A percentile compares a stretch with the other conserved stretches of the same genome.
Evolutionary conservation across 2,888 invertebrate genomes (phyloP).

Genomic region (Phaonia tiefii): DNA sequence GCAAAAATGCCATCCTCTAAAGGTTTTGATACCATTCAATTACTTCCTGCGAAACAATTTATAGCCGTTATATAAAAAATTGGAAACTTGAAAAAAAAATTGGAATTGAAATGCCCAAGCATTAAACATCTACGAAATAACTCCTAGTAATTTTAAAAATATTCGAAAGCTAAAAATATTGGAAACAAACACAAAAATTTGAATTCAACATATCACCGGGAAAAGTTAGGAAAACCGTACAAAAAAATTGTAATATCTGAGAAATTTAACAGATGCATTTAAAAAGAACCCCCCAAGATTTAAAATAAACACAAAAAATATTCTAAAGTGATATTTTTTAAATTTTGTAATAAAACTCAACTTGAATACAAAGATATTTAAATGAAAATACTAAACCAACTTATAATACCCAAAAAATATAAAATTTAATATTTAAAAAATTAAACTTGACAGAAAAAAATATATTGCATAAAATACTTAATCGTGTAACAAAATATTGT

Average conservation of each 20-base stretch:
- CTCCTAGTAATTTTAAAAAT: too few relatives aligned
- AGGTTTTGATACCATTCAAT: too few relatives aligned
- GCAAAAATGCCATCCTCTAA: too few relatives aligned
- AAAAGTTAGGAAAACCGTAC: neutral
- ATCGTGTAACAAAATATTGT: neutral
- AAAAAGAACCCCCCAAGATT: neutral
- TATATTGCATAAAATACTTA: too few relatives aligned
- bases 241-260: neutral
- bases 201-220: constrained; percentile 6
- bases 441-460: too few relatives aligned
- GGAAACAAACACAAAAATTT: neutral
- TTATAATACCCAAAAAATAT: too few relatives aligned
- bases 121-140: too few relatives aligned
- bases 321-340: neutral
- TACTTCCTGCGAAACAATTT: too few relatives aligned
- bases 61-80: neutral
- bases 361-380: neutral
- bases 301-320: neutral
- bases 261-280: constrained; percentile 12
- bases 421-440: too few relatives aligned
- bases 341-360: constrained; percentile 14
- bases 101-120: too few relatives aligned
- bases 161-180: neutral
- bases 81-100: neutral
- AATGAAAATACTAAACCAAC: too few relatives aligned